Percentiles rank a stretch among this genome's conserved stretches.
Evolutionary conservation across 2,888 invertebrate genomes (phyloP).

Genomic region (Dasysyrphus tricinctus): DNA sequence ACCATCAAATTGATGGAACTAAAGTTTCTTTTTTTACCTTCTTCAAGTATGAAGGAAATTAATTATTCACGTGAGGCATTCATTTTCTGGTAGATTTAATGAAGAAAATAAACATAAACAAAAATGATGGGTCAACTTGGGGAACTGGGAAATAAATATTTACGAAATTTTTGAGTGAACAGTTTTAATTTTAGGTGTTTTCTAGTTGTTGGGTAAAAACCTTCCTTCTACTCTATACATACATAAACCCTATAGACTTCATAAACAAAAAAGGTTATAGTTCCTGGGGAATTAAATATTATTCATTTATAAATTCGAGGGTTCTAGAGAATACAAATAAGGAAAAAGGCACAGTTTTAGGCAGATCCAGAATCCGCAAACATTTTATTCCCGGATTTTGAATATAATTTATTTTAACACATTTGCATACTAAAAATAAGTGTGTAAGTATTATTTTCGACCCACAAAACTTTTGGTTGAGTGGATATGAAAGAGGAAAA

Average conservation of each 20-base stretch:
- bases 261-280: neutral
- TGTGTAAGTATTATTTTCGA: no score
- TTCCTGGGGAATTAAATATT: neutral
- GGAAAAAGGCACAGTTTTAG: no score
- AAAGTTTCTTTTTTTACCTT: neutral
- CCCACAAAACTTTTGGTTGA: no score
- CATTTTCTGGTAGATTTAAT: conserved; percentile 1
- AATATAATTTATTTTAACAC: no score
- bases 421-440: no score
- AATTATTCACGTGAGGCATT: conserved; percentile 16
- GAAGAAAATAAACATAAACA: neutral
- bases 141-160: neutral
- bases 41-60: conserved; percentile 12
- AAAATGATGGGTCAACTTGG: neutral
- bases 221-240: neutral
- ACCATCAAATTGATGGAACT: neutral
- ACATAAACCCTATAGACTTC: neutral
- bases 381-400: no score
- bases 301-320: no score
- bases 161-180: conserved; percentile 12
- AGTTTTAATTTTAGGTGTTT: neutral
- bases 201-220: neutral
- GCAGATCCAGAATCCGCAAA: no score
- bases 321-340: no score
- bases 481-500: no score